Conservation (phyloP, 92 coral and sea anemone genomes). For the Epizoanthus scotinus region DNA sequence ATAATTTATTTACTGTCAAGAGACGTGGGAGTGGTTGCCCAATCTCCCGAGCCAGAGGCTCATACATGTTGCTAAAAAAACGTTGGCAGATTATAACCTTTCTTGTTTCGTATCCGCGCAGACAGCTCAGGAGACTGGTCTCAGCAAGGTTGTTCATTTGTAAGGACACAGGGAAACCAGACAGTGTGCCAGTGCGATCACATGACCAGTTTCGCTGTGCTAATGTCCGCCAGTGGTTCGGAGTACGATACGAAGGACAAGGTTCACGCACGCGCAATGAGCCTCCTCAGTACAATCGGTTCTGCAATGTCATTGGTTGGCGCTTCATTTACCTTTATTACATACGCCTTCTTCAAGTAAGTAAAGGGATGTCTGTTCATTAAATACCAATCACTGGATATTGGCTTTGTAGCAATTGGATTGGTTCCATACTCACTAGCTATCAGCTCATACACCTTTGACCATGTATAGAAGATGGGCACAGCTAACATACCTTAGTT, state of each 20-base stretch:
- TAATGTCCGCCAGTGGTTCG: constrained; percentile 55
- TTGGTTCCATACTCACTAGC: too few relatives aligned
- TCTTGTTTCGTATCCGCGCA: neutral
- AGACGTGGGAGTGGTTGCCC: too few relatives aligned
- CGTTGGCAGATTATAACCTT: too few relatives aligned
- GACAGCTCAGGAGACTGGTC: constrained; percentile 55
- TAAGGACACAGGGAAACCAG: constrained; percentile 21
- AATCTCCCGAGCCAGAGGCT: too few relatives aligned
- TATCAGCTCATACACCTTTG: too few relatives aligned
- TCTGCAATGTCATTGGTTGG: constrained; percentile 79
- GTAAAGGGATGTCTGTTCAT: neutral
- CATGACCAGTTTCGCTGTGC: constrained; percentile 73
- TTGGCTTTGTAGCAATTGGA: too few relatives aligned
- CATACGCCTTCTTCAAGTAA: constrained; percentile 83
- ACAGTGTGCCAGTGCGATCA: constrained; percentile 66
- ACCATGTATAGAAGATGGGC: too few relatives aligned
- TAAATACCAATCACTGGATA: too few relatives aligned
- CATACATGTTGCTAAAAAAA: too few relatives aligned
- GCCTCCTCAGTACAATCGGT: constrained; percentile 76
- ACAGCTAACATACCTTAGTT: too few relatives aligned
- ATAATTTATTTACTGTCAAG: too few relatives aligned
- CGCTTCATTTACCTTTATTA: constrained; percentile 66
- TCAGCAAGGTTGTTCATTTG: constrained; percentile 36
- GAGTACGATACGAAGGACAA: constrained; percentile 19
- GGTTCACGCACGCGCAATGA: constrained; percentile 49